Conservation (phyloP, 2,888 invertebrate genomes). For the Synanthedon myopaeformis region DNA sequence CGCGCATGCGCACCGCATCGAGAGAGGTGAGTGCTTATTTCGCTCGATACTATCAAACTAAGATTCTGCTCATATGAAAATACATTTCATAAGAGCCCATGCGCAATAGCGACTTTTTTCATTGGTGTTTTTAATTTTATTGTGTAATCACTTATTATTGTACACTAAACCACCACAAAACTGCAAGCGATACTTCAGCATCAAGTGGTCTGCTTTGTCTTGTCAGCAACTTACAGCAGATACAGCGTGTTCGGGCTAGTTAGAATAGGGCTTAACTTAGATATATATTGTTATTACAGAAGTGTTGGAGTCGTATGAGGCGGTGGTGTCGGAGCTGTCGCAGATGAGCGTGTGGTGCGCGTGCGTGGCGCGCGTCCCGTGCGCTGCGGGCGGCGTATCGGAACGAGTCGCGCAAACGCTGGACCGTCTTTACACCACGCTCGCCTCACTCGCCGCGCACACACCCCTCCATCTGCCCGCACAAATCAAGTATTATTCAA, state of each 20-base stretch:
- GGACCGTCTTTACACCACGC: constrained; percentile 33
- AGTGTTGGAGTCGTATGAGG: constrained; percentile 35
- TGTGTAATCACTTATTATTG: no score
- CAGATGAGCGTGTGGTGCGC: constrained; percentile 29
- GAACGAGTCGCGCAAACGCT: constrained; percentile 27
- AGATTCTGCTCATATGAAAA: no score
- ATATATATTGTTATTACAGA: constrained; percentile 23
- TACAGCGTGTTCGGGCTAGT: no score
- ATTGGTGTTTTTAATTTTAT: no score
- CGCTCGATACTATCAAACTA: no score
- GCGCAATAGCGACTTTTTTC: no score
- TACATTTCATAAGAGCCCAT: no score
- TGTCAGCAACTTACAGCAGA: no score
- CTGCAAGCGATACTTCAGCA: no score
- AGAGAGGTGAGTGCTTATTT: constrained; percentile 24
- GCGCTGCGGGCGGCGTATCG: constrained; percentile 33
- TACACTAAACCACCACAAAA: no score
- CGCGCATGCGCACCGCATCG: constrained; percentile 23
- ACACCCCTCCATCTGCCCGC: not conserved
- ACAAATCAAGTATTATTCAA: no score
- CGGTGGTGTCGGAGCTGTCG: constrained; percentile 36
- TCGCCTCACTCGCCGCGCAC: constrained; percentile 26
- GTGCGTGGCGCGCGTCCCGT: constrained; percentile 24
- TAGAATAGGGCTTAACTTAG: not conserved
- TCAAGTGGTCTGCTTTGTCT: no score